Percentiles rank a stretch among this genome's conserved stretches.
phyloP scores from a whole-genome alignment of 2,113 vertebrate species.

The Ageneiosus marmoratus region DNA sequence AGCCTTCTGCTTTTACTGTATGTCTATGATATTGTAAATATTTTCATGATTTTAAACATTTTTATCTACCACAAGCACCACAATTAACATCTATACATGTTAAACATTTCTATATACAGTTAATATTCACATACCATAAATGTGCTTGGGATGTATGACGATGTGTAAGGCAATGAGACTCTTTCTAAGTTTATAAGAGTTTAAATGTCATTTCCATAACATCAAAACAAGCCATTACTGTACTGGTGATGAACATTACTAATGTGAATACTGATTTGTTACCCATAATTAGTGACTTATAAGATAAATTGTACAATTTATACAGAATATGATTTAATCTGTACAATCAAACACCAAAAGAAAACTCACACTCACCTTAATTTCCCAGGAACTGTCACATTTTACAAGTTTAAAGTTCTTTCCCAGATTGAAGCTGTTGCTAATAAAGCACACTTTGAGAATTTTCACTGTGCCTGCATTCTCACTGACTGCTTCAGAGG shows the following conservation, averaged over 20 bases:
- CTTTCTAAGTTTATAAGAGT: neutral
- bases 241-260: too few species aligned
- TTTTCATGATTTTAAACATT: neutral
- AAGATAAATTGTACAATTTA: neutral
- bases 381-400: constrained; percentile 81
- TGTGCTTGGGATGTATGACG: neutral
- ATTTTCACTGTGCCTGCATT: constrained; percentile 76
- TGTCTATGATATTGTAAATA: neutral
- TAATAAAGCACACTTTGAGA: constrained; percentile 94
- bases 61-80: neutral
- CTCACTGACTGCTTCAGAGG: constrained; percentile 56
- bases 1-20: neutral
- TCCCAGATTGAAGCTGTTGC: constrained; percentile 88
- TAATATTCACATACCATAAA: neutral
- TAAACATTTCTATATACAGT: neutral
- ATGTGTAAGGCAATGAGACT: neutral
- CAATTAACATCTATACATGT: neutral
- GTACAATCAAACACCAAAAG: neutral
- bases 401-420: constrained; percentile 96
- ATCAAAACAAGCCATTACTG: neutral
- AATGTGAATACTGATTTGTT: neutral
- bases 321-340: neutral
- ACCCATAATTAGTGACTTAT: neutral
- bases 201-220: constrained; percentile 1
- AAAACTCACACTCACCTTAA: constrained; percentile 80